Base-by-base conservation (phyloP, 2,797 vertebrate species). In the Catostomus latipinnis region DNA sequence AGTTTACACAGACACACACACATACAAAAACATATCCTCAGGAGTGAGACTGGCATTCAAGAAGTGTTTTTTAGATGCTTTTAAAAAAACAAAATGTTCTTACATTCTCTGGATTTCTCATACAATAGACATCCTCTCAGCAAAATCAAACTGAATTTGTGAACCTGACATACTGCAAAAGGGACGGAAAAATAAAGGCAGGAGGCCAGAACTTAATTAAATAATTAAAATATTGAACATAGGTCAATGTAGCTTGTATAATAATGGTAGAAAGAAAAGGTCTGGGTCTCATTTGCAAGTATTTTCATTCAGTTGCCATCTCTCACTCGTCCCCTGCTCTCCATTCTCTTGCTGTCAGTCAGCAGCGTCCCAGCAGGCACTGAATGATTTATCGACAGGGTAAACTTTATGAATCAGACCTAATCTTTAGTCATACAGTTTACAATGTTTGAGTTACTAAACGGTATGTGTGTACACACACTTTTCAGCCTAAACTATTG, bases 371-470 rank as follows among this genome's bases (percentile, higher is more conserved):
- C 91, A 89, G 75, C 82, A 86, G 91, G 88, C 89, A 90, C 71
- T 62, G 53, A 12, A 78, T 94, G 94, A 94, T 93, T 92, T 94
- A 93, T 95, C 84, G 91, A 93, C 90, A 90, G 82, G 89, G 92
- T 93, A 93, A 93, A 93, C 87, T 87, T 90, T 93, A 93, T 93
- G 91, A 93, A 94, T 93, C 91, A 93, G 87, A 84, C 86, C 85
- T 92, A 91, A 94, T 91, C 91, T 92, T 93, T 91, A 92, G 90
- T 92, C 92, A 93, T 92, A 94, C 92, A 94, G 91, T 93, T 93
- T 93, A 92, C 92, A 92, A 89, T 92, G 91, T 93, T 90, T 90
- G 90, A 92, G 91, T 90, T 91, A 92, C 93, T 91, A 88, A 88
- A 89, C 88, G 89, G 89, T 87, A 85, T 90, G 22, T 75, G 71